phyloP scores from a whole-genome alignment of 2,113 vertebrate species.

The Malaclemys terrapin region DNA sequence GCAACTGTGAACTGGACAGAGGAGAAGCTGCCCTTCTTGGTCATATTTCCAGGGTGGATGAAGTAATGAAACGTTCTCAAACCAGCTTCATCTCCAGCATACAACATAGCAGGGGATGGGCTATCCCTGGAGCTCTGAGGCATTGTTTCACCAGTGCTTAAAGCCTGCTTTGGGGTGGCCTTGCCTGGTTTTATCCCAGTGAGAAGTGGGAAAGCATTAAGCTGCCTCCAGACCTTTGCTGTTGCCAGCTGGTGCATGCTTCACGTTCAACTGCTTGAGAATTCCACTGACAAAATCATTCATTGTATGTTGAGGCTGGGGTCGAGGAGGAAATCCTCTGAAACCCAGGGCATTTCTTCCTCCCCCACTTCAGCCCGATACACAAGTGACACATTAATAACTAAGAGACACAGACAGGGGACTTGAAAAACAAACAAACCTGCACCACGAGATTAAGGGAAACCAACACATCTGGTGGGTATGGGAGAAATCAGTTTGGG shows the following conservation, averaged over 20 bases:
- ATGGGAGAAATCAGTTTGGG: background rate
- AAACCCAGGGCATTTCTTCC: background rate
- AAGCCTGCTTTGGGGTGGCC: background rate
- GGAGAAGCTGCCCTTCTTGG: background rate
- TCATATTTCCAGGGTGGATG: background rate
- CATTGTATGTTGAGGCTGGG: background rate
- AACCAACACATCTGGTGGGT: background rate
- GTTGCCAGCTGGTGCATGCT: background rate
- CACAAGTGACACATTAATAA: background rate
- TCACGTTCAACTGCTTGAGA: too few relatives aligned
- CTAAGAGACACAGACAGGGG: background rate
- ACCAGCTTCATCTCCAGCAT: background rate
- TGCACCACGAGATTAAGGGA: background rate
- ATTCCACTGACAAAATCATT: background rate
- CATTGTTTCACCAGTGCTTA: background rate
- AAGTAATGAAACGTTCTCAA: background rate
- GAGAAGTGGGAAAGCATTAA: rapidly evolving
- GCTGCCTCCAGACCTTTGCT: background rate
- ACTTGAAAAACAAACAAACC: background rate
- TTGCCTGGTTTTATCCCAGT: rapidly evolving
- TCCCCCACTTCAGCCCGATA: background rate
- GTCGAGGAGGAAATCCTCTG: background rate
- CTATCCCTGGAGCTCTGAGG: rapidly evolving
- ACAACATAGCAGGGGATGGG: background rate
- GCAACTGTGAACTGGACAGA: background rate